These are phyloP conservation scores for Pedicia rivosa DNA, from an alignment of 2,888 invertebrate genomes.

Conservation along the genomic window DNA sequence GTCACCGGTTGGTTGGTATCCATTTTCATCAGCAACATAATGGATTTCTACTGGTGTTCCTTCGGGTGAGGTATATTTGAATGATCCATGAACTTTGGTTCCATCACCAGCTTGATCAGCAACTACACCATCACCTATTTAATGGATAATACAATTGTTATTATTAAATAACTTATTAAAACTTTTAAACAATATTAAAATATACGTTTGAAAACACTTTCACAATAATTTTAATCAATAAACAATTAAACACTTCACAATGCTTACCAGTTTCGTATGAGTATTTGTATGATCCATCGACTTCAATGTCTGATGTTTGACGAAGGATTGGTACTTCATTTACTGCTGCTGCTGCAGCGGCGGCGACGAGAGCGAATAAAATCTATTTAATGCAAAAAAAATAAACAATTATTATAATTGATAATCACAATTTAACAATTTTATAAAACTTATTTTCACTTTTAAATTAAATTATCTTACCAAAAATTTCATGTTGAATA, in stretches of 20 bases:
- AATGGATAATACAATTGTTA: no score
- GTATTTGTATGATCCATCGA: slow-evolving; percentile 1
- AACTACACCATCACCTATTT: neutral
- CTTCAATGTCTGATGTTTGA: neutral
- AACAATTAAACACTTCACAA: no score
- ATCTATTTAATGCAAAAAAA: no score
- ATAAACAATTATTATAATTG: neutral
- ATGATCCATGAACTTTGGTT: neutral
- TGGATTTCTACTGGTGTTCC: slow-evolving; percentile 1
- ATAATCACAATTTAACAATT: no score
- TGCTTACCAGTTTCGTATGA: slow-evolving; percentile 4
- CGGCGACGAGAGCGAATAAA: neutral
- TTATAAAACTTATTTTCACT: no score
- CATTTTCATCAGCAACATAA: slow-evolving; percentile 6
- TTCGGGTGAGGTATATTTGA: slow-evolving; percentile 4
- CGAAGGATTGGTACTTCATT: slow-evolving; percentile 1
- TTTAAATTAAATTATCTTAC: neutral
- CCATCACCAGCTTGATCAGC: neutral
- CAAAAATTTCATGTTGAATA: slow-evolving; percentile 1
- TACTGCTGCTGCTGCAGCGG: neutral
- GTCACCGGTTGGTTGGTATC: slow-evolving; percentile 2
- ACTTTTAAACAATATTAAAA: no score
- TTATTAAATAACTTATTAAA: no score
- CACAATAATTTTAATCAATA: no score
- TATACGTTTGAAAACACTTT: no score